Percentiles rank a stretch among this genome's conserved stretches.
Conservation (phyloP, 2,888 invertebrate genomes). For the Shargacucullia verbasci region DNA sequence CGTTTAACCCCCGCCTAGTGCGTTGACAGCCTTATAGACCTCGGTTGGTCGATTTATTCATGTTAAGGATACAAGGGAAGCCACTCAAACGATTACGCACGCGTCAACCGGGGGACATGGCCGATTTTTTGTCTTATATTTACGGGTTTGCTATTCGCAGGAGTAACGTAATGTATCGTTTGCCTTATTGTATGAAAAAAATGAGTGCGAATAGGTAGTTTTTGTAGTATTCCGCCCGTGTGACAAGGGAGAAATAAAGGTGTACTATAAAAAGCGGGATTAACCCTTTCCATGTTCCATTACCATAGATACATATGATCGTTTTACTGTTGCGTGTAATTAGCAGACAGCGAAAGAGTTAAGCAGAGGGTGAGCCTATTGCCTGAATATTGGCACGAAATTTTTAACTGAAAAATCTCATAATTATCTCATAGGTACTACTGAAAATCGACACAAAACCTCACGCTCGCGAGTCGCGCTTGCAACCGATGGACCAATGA, state of each 20-base stretch:
- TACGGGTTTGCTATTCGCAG: slow-evolving; percentile 21
- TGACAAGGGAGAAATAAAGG: not conserved
- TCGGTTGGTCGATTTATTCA: slow-evolving; percentile 63
- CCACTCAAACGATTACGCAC: slow-evolving; percentile 64
- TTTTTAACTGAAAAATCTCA: no score
- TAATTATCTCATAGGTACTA: no score
- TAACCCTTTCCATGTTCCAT: no score
- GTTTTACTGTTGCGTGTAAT: no score
- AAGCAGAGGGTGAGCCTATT: no score
- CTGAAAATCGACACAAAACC: no score
- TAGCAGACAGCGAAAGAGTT: no score
- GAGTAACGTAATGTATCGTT: slow-evolving; percentile 24
- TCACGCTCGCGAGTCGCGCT: no score
- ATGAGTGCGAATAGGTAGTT: not conserved
- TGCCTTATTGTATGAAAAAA: slow-evolving; percentile 1
- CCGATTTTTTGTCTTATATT: slow-evolving; percentile 43
- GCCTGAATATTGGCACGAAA: no score
- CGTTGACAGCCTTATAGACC: slow-evolving; percentile 33
- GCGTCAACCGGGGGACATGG: slow-evolving; percentile 40
- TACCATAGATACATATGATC: no score
- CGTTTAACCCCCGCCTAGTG: slow-evolving; percentile 8
- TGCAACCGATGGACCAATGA: no score
- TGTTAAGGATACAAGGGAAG: slow-evolving; percentile 68
- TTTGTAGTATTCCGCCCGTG: not conserved
- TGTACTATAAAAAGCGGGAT: no score